Base-by-base conservation (phyloP, 2,797 vertebrate species). In the Zalophus californianus region DNA sequence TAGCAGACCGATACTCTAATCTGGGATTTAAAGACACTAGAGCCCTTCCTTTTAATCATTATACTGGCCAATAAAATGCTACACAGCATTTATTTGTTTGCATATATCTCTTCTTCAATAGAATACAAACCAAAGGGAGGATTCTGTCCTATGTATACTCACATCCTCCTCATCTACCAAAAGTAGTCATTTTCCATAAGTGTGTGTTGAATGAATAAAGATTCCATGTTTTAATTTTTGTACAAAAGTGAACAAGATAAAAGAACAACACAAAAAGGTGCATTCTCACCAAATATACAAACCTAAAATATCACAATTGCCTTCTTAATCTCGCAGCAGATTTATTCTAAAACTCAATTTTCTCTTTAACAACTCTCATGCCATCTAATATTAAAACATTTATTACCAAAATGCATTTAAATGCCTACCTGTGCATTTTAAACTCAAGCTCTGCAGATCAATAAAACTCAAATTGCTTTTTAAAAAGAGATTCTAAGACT, bases 321-420 rank as follows among this genome's bases (percentile, higher is more conserved):
- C 29, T 94, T 77, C 94, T 97, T 97, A 93, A 97, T 98, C 78
- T 94, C 92, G 52, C 44, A 94, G 72, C 52, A 97, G n/a, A 98
- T 96, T 97, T 97, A 83, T 80, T 90, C 54, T 27, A 97, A 96
- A 98, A 97, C 66, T 93, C 66, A 66, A 98, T 97, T 98, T 98
- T 97, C 66, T 92, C 58, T 86, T 64, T 92, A 98, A 95, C 89
- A 91, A 87, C 58, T 94, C 97, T 97, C 94, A 73, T 97, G 88
- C 35, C 68, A 90, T 97, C 88, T 98, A 96, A 97, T 38, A 96
- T 94, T 90, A 80, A 97, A 83, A 38, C 58, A 85, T 86, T 98
- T 97, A 94, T 96, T 95, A 90, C 95, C 93, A 98, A 96, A 98
- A 97, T 58, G 48, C 72, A 96, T 94, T 91, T 98, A 95, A 97